Conservation (phyloP, 2,113 vertebrate genomes). For the Tyto alba region DNA sequence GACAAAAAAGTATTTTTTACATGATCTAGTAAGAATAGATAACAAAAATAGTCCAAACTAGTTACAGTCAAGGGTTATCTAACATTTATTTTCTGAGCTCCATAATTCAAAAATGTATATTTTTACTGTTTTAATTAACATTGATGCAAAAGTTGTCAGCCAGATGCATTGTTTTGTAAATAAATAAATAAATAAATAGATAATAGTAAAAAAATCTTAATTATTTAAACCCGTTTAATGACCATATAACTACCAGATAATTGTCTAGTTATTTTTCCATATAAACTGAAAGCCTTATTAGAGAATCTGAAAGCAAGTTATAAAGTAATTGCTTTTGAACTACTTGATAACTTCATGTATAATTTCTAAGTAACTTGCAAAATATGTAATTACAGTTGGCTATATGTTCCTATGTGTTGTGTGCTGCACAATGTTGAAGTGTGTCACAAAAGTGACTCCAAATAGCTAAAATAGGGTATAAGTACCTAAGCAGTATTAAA, state of each 20-base stretch:
- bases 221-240: slow-evolving; percentile 23
- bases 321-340: slow-evolving; percentile 47
- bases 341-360: slow-evolving; percentile 35
- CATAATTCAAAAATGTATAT: not conserved
- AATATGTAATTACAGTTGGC: slow-evolving; percentile 32
- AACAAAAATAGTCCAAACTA: not conserved
- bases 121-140: not conserved
- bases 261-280: slow-evolving; percentile 21
- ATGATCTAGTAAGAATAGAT: not conserved
- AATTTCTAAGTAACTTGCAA: slow-evolving; percentile 49
- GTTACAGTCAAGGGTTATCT: not conserved
- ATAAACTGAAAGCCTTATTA: slow-evolving; percentile 7
- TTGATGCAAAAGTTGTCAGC: not conserved
- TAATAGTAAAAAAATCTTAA: not conserved
- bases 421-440: not conserved
- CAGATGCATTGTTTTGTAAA: not conserved
- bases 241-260: slow-evolving; percentile 27
- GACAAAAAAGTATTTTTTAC: not conserved
- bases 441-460: not conserved
- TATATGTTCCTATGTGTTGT: slow-evolving; percentile 5
- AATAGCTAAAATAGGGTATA: not conserved
- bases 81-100: not conserved
- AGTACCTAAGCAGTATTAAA: not conserved
- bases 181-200: not conserved
- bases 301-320: not conserved